phyloP scores from a whole-genome alignment of 2,888 invertebrate genomes.

The Polymixis flavicincta region DNA sequence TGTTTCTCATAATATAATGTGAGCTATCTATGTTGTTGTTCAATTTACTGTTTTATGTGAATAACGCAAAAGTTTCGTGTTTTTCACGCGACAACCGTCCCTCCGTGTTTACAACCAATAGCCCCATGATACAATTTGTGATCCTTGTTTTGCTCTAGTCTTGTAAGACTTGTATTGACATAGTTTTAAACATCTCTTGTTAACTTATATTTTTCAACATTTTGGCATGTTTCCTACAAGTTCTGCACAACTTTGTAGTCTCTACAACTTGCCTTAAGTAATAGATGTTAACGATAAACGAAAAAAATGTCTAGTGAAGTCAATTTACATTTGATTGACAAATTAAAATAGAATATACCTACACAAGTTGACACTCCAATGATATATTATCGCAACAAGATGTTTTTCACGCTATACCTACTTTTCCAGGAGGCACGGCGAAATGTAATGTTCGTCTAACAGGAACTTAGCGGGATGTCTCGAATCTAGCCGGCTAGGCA shows the following conservation, averaged over 20 bases:
- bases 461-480: neutral
- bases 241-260: neutral
- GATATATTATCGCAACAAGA: neutral
- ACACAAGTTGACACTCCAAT: neutral
- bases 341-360: too few relatives aligned
- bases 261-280: too few relatives aligned
- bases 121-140: neutral
- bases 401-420: neutral
- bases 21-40: constrained; percentile 28
- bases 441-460: neutral
- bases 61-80: neutral
- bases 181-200: neutral
- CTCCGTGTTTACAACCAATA: neutral
- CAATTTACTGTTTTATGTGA: constrained; percentile 5
- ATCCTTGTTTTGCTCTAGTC: neutral
- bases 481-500: neutral
- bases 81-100: neutral
- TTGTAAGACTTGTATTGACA: neutral
- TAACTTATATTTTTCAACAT: neutral
- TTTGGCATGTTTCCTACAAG: neutral
- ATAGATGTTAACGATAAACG: too few relatives aligned
- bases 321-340: too few relatives aligned
- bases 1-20: constrained; percentile 31
- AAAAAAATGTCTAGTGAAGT: too few relatives aligned
- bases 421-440: neutral